Conservation (phyloP, 2,113 vertebrate genomes). For the Notechis scutatus region DNA sequence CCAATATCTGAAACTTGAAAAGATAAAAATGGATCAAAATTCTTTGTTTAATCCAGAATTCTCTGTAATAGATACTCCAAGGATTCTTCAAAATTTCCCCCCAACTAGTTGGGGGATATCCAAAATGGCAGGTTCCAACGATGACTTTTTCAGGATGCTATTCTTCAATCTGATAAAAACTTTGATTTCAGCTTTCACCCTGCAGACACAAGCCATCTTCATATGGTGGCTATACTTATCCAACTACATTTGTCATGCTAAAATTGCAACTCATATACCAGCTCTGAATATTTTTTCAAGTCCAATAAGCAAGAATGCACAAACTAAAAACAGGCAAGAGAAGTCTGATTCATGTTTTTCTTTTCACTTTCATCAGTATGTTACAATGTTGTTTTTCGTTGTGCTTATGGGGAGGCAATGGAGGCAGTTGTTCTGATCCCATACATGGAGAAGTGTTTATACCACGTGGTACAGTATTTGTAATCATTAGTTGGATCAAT, state of each 20-base stretch:
- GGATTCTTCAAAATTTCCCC: neutral
- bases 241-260: neutral
- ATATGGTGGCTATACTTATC: neutral
- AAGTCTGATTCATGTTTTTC: too few relatives aligned
- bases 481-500: neutral
- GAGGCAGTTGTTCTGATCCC: neutral
- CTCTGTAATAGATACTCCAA: neutral
- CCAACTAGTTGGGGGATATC: neutral
- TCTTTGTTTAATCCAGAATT: neutral
- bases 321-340: neutral
- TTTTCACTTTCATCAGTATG: neutral
- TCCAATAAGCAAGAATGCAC: neutral
- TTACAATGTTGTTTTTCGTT: neutral
- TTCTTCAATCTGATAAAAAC: neutral
- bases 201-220: neutral
- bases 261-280: neutral
- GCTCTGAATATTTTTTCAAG: neutral
- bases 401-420: neutral
- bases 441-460: neutral
- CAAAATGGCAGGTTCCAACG: neutral
- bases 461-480: neutral
- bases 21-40: neutral
- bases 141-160: neutral
- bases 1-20: neutral
- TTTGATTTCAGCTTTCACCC: neutral